Conservation (phyloP, 2,797 vertebrate species). For the Tachyglossus aculeatus region DNA sequence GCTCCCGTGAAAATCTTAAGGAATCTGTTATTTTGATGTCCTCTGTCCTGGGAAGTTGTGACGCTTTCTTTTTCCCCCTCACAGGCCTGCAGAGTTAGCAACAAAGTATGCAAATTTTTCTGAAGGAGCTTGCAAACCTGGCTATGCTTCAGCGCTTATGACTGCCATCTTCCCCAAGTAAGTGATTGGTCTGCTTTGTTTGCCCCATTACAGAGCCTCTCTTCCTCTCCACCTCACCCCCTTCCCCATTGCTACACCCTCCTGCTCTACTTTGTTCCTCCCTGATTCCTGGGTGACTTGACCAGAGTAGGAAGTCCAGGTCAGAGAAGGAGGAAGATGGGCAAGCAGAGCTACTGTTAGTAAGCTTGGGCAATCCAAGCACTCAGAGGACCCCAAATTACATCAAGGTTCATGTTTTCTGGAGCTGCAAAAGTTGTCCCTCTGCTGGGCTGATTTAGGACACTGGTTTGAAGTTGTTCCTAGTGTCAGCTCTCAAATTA, state of each 20-base stretch:
- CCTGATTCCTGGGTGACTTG: too few relatives aligned
- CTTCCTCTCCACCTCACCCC: neutral
- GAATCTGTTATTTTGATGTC: too few relatives aligned
- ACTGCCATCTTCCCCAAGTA: slow-evolving; percentile 92
- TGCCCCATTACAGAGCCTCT: neutral
- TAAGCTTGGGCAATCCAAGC: neutral
- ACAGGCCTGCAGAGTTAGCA: slow-evolving; percentile 84
- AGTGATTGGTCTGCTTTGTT: slow-evolving; percentile 55
- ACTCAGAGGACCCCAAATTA: too few relatives aligned
- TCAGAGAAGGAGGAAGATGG: slow-evolving; percentile 18
- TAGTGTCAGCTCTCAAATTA: too few relatives aligned
- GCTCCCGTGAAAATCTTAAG: too few relatives aligned
- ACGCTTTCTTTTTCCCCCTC: slow-evolving; percentile 50
- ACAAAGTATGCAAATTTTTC: slow-evolving; percentile 92
- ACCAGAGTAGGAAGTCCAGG: too few relatives aligned
- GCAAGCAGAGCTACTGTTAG: neutral
- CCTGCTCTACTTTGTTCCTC: neutral
- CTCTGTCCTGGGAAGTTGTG: slow-evolving; percentile 28
- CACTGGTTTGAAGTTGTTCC: too few relatives aligned
- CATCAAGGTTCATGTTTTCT: too few relatives aligned
- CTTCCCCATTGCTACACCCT: neutral
- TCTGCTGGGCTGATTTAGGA: too few relatives aligned
- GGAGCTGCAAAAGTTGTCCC: too few relatives aligned
- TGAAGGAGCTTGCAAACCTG: slow-evolving; percentile 88
- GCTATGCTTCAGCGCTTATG: slow-evolving; percentile 91